Evolutionary conservation across 2,888 invertebrate genomes (phyloP).

Genomic region (Luffia ferchaultella): DNA sequence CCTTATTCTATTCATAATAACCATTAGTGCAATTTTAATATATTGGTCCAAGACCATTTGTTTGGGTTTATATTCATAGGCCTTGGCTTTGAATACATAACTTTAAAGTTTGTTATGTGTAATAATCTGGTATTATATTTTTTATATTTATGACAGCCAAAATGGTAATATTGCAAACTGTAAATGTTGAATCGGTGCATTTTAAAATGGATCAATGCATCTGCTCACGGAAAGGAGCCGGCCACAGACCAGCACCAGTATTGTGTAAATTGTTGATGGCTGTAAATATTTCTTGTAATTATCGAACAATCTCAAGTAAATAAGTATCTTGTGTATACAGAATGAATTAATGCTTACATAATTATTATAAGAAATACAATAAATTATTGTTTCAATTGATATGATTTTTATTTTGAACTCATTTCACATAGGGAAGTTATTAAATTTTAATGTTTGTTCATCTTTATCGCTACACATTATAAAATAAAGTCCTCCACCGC

Average conservation of each 20-base stretch:
- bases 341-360: constrained; percentile 31
- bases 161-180: too few species aligned
- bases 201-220: too few species aligned
- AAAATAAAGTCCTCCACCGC: too few species aligned
- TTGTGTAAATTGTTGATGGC: constrained; percentile 26
- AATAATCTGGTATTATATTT: too few species aligned
- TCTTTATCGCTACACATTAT: too few species aligned
- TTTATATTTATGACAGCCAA: too few species aligned
- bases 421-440: not conserved
- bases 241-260: constrained; percentile 22
- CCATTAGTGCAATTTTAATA: too few species aligned
- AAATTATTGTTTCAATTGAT: constrained; percentile 59
- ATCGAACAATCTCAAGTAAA: constrained; percentile 27
- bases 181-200: not conserved
- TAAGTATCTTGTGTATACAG: constrained; percentile 51
- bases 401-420: constrained; percentile 17
- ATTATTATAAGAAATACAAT: constrained; percentile 48
- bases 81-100: too few species aligned
- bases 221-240: constrained; percentile 5
- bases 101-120: too few species aligned
- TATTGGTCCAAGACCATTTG: too few species aligned
- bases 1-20: too few species aligned
- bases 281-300: constrained; percentile 52
- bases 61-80: too few species aligned
- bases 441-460: not conserved